Evolutionary conservation across 2,113 vertebrate species (phyloP), one percentile per base, ranked within the genome.

Genomic region (Pavo muticus): DNA sequence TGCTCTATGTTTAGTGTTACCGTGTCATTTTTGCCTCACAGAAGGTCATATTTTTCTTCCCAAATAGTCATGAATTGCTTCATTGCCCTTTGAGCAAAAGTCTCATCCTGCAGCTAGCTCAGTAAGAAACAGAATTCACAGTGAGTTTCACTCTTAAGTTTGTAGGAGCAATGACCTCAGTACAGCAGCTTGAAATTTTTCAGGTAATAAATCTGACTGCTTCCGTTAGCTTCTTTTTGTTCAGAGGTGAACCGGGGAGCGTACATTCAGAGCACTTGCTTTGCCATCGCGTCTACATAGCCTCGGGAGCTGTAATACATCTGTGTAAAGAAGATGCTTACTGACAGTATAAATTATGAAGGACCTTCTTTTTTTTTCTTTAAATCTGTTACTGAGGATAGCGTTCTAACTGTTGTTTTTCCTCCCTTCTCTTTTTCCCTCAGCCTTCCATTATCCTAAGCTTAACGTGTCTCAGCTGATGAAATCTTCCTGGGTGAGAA

Each of bases 361-460:
- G 37, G 52, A 42, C 7, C 52, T 75, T 93, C 67, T 80, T 57
- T 40, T 64, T 52, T 72, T 40, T 96, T 54, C 17, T 54, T 54
- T 16, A 15, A 29, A 30, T 79, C 16, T 88, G 65, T 69, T 94
- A 57, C 70, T 88, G 24, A 74, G 37, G 88, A 77, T 74, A 27
- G 54, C 72, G 25, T 86, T 97, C 87, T 96, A 90, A 96, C 0
- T 0, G 45, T 64, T 96, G 21, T 85, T 90, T 91, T 80, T 69
- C 20, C n/a, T 77, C 24, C 23, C 0, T 85, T 91, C 47, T 85
- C 11, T 90, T 93, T 79, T 84, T 67, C 19, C 37, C 44, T 39
- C 86, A 99, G 99, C 99, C 75, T 99, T 99, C 95, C 98, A 99
- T 97, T 99, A 99, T 93, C 99, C 99, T 17, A 98, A 99, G 94